A percentile compares a stretch with the other conserved stretches of the same genome.
Evolutionary conservation across 1,140 invertebrate genomes (phyloP).

Genomic region (Bradysia coprophila): DNA sequence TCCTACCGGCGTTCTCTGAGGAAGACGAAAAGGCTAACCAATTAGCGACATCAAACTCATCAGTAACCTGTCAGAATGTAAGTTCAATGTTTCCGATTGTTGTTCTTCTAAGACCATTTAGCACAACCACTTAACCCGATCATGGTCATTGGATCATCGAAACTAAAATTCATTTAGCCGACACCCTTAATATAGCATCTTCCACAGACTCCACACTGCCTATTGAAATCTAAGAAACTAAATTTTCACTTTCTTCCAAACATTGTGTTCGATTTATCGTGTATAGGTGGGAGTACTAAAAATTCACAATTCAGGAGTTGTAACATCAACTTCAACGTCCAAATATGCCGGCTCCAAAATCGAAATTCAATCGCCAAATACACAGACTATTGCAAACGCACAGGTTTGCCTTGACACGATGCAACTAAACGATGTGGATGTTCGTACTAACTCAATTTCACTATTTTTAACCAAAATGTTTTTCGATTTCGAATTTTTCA

Average conservation of each 20-base stretch:
- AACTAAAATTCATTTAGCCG: too few relatives aligned
- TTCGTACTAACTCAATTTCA: constrained; percentile 26
- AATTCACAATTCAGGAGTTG: constrained; percentile 26
- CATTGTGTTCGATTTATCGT: too few relatives aligned
- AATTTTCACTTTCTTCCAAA: too few relatives aligned
- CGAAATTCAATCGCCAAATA: constrained; percentile 26
- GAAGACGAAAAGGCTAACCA: constrained; percentile 62
- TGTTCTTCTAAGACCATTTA: not conserved
- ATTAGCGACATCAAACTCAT: constrained; percentile 24
- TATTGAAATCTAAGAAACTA: too few relatives aligned
- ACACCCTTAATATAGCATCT: too few relatives aligned
- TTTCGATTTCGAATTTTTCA: constrained; percentile 3
- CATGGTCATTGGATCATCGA: too few relatives aligned
- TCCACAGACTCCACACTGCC: too few relatives aligned
- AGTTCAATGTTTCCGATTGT: too few relatives aligned
- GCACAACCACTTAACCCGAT: too few relatives aligned
- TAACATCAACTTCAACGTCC: constrained; percentile 5
- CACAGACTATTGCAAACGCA: constrained; percentile 34
- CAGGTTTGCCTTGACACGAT: constrained; percentile 56
- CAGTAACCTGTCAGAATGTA: constrained; percentile 15
- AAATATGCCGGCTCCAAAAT: constrained; percentile 23
- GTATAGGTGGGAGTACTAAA: constrained; percentile 43
- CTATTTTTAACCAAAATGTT: constrained; percentile 7
- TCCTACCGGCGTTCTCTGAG: constrained; percentile 84
- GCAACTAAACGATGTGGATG: constrained; percentile 43